Evolutionary conservation across 2,888 invertebrate genomes (phyloP), one percentile per base, ranked within the genome.

Genomic region (Pycnomerus fuliginosus): DNA sequence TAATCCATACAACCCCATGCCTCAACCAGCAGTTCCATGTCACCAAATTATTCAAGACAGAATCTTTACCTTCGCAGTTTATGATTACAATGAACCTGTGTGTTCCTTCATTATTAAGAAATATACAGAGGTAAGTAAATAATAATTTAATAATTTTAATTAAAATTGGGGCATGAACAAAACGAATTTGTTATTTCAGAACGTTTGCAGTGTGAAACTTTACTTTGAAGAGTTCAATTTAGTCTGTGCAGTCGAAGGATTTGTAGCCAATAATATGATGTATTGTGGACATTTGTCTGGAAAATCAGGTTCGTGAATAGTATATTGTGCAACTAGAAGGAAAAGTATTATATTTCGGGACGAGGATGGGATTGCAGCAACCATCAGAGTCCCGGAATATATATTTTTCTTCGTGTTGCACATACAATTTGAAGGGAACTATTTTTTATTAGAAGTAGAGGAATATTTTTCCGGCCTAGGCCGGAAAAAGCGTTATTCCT

Each of bases 241-340:
- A 2, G 48, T 49, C 12, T 73, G 73, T 48, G 53, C 56, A n/a
- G 33, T 41, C 3, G 71, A 70, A 44, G 57, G 62, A 23, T 41
- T 73, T 16, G 33, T 59, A 22, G 61, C 71, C 22, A 61, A 67
- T 41, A 62, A 61, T 8, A 52, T 42, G 38, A 50, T 46, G 38
- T 68, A 62, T 43, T 73, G 73, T 52, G 71, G 71, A 17, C 48
- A 57, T 12, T 35, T 68, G 13, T 52, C 58, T 16, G 67, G 67
- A 37, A 40, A 61, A 53, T 53, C 45, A 11, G 44, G 71, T 71
- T 62, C 8, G 11, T 3, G 4, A 4, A 25, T 12, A 10, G 11
- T 7, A 43, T n/a, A n/a, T n/a, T n/a, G n/a, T n/a, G n/a, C n/a
- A n/a, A n/a, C n/a, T n/a, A n/a, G n/a, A n/a, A n/a, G n/a, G n/a